Base-by-base conservation (phyloP, 1,140 invertebrate genomes). In the Diorhabda carinulata region DNA sequence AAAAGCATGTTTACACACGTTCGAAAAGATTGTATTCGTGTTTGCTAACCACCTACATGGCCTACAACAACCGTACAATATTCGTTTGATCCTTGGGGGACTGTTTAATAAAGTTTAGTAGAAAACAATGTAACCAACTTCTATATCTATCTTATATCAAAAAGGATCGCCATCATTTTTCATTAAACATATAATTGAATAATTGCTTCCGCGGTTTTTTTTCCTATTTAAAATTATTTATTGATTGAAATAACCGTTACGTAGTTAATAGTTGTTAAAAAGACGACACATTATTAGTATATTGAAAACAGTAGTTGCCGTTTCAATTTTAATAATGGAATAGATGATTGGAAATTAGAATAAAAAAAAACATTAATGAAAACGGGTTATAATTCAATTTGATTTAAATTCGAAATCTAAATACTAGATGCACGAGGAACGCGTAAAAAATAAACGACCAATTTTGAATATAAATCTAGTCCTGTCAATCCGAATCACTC, bases 101-200 rank as follows among this genome's bases (percentile, higher is more conserved):
- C 9, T 61, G 8, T n/a, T 41, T 61, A 40, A 61, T 61, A 61
- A 40, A 43, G 25, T 61, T 61, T 61, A 61, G 59, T 61, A 43
- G 59, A 61, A 61, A 61, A 43, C 59, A 43, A 41, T 61, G 59
- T 61, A 40, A 52, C 59, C 10, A 41, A 40, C 10, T 41, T 61
- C 25, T 25, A 41, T 61, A 61, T 61, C 59, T 41, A 61, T 41
- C 10, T 61, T 61, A 61, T 41, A 61, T 61, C 59, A 61, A 41
- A 61, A 10, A n/a, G 8, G n/a, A 61, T n/a, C 6, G 47, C n/a
- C n/a, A 61, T 43, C 59, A 61, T 61, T 43, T 41, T 60, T 57
- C 44, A 60, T 67, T 57, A 52, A 44, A 67, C 45, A 40, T 41
- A 52, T 67, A 67, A 67, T 67, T 67, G 43, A 59, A 57, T 60